Percentiles rank a stretch among this genome's conserved stretches.
Conservation (phyloP, 2,113 vertebrate species). For the Nasalis larvatus region DNA sequence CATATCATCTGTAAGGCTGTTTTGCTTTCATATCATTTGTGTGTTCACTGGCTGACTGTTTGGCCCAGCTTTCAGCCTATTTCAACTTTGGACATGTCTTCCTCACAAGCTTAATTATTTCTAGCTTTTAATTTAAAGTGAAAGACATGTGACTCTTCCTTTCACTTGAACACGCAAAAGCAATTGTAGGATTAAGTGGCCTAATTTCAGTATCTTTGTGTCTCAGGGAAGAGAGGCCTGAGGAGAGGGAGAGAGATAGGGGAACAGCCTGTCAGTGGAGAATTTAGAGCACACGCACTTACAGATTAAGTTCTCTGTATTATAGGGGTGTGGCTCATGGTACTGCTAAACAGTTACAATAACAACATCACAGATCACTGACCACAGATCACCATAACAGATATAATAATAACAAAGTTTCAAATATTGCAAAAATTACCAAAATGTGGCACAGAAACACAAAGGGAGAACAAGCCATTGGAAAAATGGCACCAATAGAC, state of each 20-base stretch:
- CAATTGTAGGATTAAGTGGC: background rate
- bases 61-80: background rate
- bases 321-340: background rate
- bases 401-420: background rate
- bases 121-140: background rate
- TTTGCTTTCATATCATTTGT: too few relatives aligned
- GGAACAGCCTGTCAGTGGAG: background rate
- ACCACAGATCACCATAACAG: background rate
- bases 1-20: too few relatives aligned
- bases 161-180: background rate
- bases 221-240: background rate
- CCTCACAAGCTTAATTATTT: background rate
- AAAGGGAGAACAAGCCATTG: background rate
- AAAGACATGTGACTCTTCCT: background rate
- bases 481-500: background rate
- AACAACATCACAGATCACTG: background rate
- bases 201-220: background rate
- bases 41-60: background rate
- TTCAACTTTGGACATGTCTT: background rate
- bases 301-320: background rate
- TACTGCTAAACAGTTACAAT: background rate
- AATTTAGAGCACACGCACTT: background rate
- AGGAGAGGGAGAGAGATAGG: background rate
- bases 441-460: background rate
- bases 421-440: background rate